These are phyloP conservation scores for Arnoldichthys spilopterus DNA, from an alignment of 2,797 vertebrate species.

Conservation along the genomic window DNA sequence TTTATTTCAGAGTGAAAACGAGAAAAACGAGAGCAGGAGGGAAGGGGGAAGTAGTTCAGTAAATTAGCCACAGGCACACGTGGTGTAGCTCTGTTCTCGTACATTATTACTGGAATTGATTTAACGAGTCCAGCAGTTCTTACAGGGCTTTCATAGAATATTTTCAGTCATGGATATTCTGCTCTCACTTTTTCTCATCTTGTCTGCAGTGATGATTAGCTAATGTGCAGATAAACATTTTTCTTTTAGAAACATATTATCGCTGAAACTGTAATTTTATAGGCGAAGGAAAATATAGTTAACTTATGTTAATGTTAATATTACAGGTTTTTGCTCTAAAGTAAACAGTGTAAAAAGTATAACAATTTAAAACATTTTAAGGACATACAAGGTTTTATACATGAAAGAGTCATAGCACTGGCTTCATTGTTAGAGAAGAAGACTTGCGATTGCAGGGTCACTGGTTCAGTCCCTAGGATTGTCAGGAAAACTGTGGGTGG, in stretches of 20 bases:
- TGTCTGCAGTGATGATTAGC: background rate
- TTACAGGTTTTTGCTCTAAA: background rate
- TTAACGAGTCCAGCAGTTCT: conserved; percentile 42
- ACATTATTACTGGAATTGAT: conserved; percentile 51
- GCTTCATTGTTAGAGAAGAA: too few relatives aligned
- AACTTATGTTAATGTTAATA: background rate
- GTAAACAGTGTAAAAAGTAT: too few relatives aligned
- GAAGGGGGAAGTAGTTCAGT: conserved; percentile 28
- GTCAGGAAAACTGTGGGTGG: too few relatives aligned
- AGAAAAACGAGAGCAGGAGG: conserved; percentile 14
- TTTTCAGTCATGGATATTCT: background rate
- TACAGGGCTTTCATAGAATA: conserved; percentile 21
- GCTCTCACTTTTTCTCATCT: background rate
- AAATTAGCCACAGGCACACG: conserved; percentile 44
- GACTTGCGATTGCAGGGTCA: too few relatives aligned
- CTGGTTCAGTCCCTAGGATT: too few relatives aligned
- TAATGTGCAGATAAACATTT: background rate
- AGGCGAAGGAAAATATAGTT: background rate
- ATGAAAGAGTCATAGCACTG: too few relatives aligned
- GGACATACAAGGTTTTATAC: background rate
- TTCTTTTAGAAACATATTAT: too few relatives aligned
- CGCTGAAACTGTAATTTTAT: background rate
- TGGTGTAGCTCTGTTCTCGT: conserved; percentile 20
- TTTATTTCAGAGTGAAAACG: conserved; percentile 53
- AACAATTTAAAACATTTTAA: background rate